Evolutionary conservation across 2,113 vertebrate species (phyloP).

Genomic region (Tachuris rubrigastra): DNA sequence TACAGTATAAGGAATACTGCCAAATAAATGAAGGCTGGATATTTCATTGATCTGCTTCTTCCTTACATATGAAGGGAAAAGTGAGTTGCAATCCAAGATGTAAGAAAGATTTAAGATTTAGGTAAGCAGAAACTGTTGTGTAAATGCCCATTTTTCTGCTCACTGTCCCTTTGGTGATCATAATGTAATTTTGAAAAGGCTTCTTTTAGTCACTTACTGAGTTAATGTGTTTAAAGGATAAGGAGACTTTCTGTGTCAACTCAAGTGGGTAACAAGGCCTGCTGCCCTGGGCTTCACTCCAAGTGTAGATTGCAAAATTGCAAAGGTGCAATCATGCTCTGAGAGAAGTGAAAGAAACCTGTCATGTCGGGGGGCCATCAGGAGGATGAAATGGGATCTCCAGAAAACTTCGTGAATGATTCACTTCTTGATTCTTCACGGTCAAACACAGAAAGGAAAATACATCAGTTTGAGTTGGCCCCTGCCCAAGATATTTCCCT

Average conservation of each 20-base stretch:
- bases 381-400: background rate
- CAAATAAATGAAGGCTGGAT: background rate
- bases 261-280: background rate
- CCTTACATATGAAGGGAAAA: background rate
- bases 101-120: background rate
- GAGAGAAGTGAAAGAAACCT: background rate
- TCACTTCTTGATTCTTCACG: background rate
- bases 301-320: background rate
- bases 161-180: background rate
- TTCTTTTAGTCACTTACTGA: background rate
- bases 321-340: background rate
- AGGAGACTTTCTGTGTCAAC: background rate
- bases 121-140: background rate
- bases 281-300: background rate
- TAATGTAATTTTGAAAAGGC: background rate
- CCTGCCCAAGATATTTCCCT: background rate
- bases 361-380: background rate
- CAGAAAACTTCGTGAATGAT: background rate
- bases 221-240: background rate
- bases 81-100: background rate
- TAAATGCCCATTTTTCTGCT: background rate
- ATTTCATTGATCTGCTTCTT: background rate
- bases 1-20: background rate
- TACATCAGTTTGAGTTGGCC: background rate
- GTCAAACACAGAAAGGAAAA: background rate